These are phyloP conservation scores for Pseudobourletiella spinata DNA, from an alignment of 1,140 invertebrate species.

Conservation along the genomic window DNA sequence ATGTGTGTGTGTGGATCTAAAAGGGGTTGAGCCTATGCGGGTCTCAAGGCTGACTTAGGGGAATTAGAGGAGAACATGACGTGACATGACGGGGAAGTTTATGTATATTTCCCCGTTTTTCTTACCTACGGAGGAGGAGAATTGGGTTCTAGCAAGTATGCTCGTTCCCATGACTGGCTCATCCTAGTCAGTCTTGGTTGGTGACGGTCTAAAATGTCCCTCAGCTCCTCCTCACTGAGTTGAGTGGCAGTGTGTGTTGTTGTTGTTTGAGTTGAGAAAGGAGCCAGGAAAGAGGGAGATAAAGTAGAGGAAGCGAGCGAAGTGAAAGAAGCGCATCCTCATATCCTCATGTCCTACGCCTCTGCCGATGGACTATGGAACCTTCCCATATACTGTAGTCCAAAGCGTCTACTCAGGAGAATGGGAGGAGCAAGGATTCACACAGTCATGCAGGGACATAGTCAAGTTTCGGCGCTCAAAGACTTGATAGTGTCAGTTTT, in stretches of 20 bases:
- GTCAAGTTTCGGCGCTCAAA: too few species aligned
- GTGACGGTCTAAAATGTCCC: constrained; percentile 5
- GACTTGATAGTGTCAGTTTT: too few species aligned
- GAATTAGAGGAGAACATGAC: constrained; percentile 6
- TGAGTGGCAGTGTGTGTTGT: background rate
- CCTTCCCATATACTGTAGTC: background rate
- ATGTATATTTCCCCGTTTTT: constrained; percentile 4
- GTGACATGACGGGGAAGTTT: constrained; percentile 11
- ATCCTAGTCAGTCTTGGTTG: background rate
- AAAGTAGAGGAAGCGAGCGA: background rate
- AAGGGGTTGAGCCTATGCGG: too few species aligned
- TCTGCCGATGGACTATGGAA: background rate
- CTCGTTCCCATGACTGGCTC: too few species aligned
- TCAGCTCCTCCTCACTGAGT: background rate
- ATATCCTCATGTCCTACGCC: background rate
- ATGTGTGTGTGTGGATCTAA: too few species aligned
- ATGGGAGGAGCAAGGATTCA: too few species aligned
- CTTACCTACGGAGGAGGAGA: background rate
- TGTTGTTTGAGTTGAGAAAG: too few species aligned
- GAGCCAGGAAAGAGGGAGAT: constrained; percentile 1
- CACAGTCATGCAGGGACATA: too few species aligned
- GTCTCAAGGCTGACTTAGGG: too few species aligned
- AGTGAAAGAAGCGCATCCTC: background rate
- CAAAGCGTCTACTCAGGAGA: too few species aligned
- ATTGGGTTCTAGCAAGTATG: too few species aligned